Conservation (phyloP, 92 coral and sea anemone species). For the Micromussa lordhowensis region DNA sequence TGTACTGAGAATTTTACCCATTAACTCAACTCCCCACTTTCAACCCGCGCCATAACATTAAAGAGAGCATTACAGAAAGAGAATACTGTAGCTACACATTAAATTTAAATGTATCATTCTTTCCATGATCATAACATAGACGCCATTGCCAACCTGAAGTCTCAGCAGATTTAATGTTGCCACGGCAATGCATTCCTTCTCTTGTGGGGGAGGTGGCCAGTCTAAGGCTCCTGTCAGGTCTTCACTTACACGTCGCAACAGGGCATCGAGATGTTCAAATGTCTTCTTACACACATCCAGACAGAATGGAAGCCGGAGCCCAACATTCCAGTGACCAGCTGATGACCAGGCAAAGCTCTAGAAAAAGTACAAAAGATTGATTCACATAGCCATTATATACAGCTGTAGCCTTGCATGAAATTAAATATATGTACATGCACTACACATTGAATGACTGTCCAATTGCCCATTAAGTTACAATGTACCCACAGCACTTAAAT, state of each 20-base stretch:
- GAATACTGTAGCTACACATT: too few relatives aligned
- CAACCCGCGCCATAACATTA: too few relatives aligned
- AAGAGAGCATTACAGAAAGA: too few relatives aligned
- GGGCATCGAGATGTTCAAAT: slow-evolving; percentile 91
- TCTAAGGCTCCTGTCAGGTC: slow-evolving; percentile 97
- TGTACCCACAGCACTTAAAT: neutral
- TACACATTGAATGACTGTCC: neutral
- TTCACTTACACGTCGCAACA: slow-evolving; percentile 94
- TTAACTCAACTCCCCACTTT: too few relatives aligned
- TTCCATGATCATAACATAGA: too few relatives aligned
- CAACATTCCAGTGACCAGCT: slow-evolving; percentile 88
- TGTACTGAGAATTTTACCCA: too few relatives aligned
- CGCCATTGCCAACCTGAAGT: slow-evolving; percentile 70
- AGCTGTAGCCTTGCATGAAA: neutral
- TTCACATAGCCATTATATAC: too few relatives aligned
- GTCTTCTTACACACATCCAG: slow-evolving; percentile 96
- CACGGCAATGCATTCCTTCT: slow-evolving; percentile 97
- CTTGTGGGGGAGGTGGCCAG: slow-evolving; percentile 99
- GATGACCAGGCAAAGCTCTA: slow-evolving; percentile 99
- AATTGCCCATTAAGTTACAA: neutral
- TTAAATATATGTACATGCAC: neutral
- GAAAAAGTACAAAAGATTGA: neutral
- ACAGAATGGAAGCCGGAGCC: slow-evolving; percentile 85
- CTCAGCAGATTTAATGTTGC: slow-evolving; percentile 89
- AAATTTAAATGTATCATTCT: neutral